phyloP scores from a whole-genome alignment of 2,888 invertebrate genomes.

The Limnephilus lunatus region DNA sequence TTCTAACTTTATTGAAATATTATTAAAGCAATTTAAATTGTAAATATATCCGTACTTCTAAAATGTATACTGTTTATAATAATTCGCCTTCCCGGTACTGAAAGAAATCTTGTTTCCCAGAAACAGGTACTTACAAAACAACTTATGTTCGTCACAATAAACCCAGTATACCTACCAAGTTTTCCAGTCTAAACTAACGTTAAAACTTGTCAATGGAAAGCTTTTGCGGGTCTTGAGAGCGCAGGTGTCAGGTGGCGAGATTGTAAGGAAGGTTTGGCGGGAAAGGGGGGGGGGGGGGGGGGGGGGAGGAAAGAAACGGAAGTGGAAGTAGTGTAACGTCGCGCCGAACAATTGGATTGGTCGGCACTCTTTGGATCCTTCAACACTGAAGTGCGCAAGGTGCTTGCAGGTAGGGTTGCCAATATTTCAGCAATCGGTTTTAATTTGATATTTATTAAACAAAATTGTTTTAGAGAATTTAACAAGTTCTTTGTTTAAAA shows the following conservation, averaged over 20 bases:
- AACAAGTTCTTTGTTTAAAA: too few relatives aligned
- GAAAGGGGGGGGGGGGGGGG: background rate
- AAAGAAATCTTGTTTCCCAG: background rate
- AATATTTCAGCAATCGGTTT: background rate
- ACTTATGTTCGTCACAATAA: conserved; percentile 21
- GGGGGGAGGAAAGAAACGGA: background rate
- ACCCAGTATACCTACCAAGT: conserved; percentile 8
- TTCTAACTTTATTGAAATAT: too few relatives aligned
- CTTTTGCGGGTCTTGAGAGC: conserved; percentile 30
- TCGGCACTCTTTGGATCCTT: conserved; percentile 47
- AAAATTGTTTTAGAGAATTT: too few relatives aligned
- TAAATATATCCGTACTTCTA: too few relatives aligned
- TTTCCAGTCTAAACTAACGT: conserved; percentile 28
- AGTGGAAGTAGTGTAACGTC: conserved; percentile 33
- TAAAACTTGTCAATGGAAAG: conserved; percentile 28
- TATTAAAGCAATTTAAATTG: too few relatives aligned
- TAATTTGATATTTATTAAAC: background rate
- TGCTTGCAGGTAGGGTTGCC: conserved; percentile 13
- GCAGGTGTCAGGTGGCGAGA: conserved; percentile 46
- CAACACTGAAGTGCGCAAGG: conserved; percentile 51
- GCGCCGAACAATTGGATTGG: conserved; percentile 56
- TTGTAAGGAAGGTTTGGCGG: background rate
- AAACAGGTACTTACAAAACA: background rate
- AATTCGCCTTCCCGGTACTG: background rate
- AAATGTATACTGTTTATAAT: background rate